phyloP scores from a whole-genome alignment of 2,888 invertebrate genomes.

The Ophion ellenae region DNA sequence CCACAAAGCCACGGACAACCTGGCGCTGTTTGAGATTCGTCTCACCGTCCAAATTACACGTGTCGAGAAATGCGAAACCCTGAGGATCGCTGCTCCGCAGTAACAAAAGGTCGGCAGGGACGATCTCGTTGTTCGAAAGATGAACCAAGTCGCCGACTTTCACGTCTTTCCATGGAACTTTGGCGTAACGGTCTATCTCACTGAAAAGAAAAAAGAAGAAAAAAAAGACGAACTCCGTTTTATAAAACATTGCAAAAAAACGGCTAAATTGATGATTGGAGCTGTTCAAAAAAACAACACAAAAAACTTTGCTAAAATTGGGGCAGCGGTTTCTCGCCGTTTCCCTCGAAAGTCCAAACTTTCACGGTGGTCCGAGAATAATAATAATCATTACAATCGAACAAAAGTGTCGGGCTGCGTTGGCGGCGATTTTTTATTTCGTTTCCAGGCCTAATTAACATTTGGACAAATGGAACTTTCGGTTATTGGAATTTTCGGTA shows the following conservation, averaged over 20 bases:
- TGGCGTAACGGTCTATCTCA: slow-evolving; percentile 92
- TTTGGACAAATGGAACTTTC: no score
- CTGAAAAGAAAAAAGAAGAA: slow-evolving; percentile 84
- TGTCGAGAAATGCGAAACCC: slow-evolving; percentile 97
- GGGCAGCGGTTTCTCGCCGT: no score
- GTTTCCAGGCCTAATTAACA: no score
- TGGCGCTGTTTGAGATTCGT: slow-evolving; percentile 97
- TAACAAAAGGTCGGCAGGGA: slow-evolving; percentile 97
- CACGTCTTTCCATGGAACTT: slow-evolving; percentile 95
- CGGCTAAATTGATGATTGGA: not conserved
- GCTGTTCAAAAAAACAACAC: not conserved
- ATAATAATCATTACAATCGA: no score
- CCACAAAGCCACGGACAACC: slow-evolving; percentile 91
- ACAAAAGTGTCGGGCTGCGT: no score
- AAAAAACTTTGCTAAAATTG: not conserved
- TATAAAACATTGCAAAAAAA: not conserved
- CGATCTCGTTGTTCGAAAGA: slow-evolving; percentile 97
- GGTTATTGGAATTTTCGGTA: no score
- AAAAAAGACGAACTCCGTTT: not conserved
- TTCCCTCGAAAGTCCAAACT: no score
- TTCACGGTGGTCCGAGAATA: no score
- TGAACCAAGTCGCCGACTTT: slow-evolving; percentile 97
- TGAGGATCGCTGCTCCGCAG: slow-evolving; percentile 94
- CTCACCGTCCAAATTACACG: slow-evolving; percentile 98
- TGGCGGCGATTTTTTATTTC: no score